phyloP scores from a whole-genome alignment of 2,888 invertebrate genomes.

The Drosophila mimica region DNA sequence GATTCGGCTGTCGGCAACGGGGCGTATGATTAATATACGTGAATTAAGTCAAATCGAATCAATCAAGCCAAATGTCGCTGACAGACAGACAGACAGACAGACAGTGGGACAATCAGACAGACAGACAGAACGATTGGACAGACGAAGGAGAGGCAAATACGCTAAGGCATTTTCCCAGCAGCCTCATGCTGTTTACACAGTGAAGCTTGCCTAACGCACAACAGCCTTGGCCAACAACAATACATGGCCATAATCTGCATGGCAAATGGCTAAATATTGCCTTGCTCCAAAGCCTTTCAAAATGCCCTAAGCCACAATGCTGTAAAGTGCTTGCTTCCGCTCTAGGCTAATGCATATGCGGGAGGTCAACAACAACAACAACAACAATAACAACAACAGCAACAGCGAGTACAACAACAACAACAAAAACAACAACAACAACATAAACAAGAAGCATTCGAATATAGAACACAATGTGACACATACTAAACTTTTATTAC shows the following conservation, averaged over 20 bases:
- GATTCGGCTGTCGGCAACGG: constrained; percentile 48
- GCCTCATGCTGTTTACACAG: constrained; percentile 32
- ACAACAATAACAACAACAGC: not conserved
- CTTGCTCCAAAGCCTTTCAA: constrained; percentile 40
- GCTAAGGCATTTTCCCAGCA: constrained; percentile 25
- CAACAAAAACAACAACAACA: constrained; percentile 7
- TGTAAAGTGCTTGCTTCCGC: constrained; percentile 75
- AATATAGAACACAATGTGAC: constrained; percentile 67
- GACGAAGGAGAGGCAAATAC: constrained; percentile 40
- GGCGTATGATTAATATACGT: constrained; percentile 80
- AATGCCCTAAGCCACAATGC: constrained; percentile 43
- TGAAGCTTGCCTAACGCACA: constrained; percentile 19
- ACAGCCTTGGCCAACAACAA: constrained; percentile 10
- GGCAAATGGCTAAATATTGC: constrained; percentile 59
- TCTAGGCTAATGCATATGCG: constrained; percentile 58
- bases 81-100: constrained; percentile 27
- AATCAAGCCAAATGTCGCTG: constrained; percentile 70
- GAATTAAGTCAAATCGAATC: constrained; percentile 79
- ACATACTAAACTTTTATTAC: constrained; percentile 78
- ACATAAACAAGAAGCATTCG: constrained; percentile 30
- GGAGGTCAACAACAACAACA: constrained; percentile 27
- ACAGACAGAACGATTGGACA: constrained; percentile 17
- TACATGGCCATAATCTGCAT: constrained; percentile 58
- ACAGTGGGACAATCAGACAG: constrained; percentile 15
- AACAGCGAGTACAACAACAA: constrained; percentile 13